A percentile compares a stretch with the other conserved stretches of the same genome.
These are phyloP conservation scores for rabbit (Oryctolagus cuniculus) DNA, from an alignment of 2,113 vertebrate species.

Conservation along the genomic window mOryCun1.1 NC_091437.1:60592501-60593000, in stretches of 20 bases:
- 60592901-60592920: too few relatives aligned
- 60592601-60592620: neutral
- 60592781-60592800: neutral
- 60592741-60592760: neutral
- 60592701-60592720: too few relatives aligned
- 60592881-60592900: too few relatives aligned
- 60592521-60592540: neutral
- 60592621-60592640: neutral
- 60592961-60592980: too few relatives aligned
- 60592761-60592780: neutral
- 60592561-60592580: neutral
- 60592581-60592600: neutral
- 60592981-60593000: too few relatives aligned
- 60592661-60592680: neutral
- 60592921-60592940: too few relatives aligned
- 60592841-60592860: too few relatives aligned
- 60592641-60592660: neutral
- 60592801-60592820: neutral
- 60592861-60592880: too few relatives aligned
- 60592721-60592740: neutral
- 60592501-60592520: neutral
- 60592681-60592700: too few relatives aligned
- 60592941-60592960: too few relatives aligned
- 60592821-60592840: neutral
- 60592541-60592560: rapidly evolving